Base-by-base conservation (phyloP, 1,140 invertebrate species). In the Anastrepha ludens region DNA sequence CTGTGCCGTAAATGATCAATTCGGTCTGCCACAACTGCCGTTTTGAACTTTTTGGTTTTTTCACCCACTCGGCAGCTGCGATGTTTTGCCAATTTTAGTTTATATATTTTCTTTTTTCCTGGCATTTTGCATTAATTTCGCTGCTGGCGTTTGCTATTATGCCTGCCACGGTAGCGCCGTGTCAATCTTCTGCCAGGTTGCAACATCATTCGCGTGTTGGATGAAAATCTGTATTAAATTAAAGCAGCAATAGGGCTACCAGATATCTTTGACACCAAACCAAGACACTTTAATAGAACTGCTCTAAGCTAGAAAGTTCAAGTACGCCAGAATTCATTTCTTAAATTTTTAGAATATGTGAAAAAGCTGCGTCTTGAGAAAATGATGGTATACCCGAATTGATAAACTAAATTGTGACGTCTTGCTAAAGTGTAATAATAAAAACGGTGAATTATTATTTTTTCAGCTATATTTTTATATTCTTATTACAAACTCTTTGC, bases 121-220 rank as follows among this genome's bases (percentile, higher is more conserved):
- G 41, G 1, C 39, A 7, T 41, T 44, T 74, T 47, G 67, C 67
- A 74, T 74, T 74, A 74, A 74, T 74, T 74, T 47, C 13, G 39
- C 67, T 74, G 41, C 67, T 15, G 39, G 39, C 41, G 41, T 17
- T 47, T 74, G 67, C 17, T 67, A 29, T 39, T 13, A 20, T 67
- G 41, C 39, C 5, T 15, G 41, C 41, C 8, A 44, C 17, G 67
- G 67, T 47, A 44, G 67, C 13, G 41, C 13, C 67, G 41, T 44
- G 39, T 74, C 67, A 74, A 74, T 44, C 41, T 29, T 74, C 67
- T 47, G 67, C 67, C 67, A 7, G 15, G 67, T 47, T 74, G 67
- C 67, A 15, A 74, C 41, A 67, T 29, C 64, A 20, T 13, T 11
- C 13, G 64, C 64, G 64, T 11, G 39, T 13, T 67, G 64, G 39